Base-by-base conservation (phyloP, 2,113 vertebrate genomes). In the Noctilio leporinus region DNA sequence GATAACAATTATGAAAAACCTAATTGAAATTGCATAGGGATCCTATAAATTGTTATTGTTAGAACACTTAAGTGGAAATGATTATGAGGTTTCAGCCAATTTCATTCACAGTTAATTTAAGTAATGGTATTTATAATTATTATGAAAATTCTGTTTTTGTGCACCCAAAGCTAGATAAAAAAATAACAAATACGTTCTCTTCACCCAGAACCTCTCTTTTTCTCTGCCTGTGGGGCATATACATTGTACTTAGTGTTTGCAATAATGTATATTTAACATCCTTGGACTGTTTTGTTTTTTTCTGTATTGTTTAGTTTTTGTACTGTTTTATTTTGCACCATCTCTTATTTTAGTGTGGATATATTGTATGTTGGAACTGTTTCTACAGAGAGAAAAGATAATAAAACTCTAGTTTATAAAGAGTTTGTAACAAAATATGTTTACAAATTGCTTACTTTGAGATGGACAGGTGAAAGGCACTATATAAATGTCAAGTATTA, bases 381-480 rank as follows among this genome's bases (percentile, higher is more conserved):
- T 84, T 81, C 92, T 89, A 57, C 33, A 57, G 72, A 95, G 38
- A 8, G 57, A 93, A 93, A 94, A 90, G 12, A 59, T 89, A 78
- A 62, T 10, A n/a, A 22, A 75, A 33, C 47, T 92, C 57, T 76
- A 35, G 72, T 73, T 86, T 89, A 81, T 24, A 75, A 83, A 78
- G 75, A 78, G 80, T 91, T 89, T 64, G 33, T 75, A 96, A 93
- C 82, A 95, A 53, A 93, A 75, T 62, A 47, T 97, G 96, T 97
- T 96, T 96, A 95, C 91, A 97, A 95, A 96, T 91, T 95, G 86
- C 95, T 91, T 96, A 62, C 83, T 97, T 95, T 93, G 86, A 97
- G 94, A 96, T 96, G 96, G 97, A 95, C 97, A 96, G 96, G 96
- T 96, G 94, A 97, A 96, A 96, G 85, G 62, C 91, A 96, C 91